Base-by-base conservation (phyloP, 2,797 vertebrate genomes). In the Anomalospiza imberbis region DNA sequence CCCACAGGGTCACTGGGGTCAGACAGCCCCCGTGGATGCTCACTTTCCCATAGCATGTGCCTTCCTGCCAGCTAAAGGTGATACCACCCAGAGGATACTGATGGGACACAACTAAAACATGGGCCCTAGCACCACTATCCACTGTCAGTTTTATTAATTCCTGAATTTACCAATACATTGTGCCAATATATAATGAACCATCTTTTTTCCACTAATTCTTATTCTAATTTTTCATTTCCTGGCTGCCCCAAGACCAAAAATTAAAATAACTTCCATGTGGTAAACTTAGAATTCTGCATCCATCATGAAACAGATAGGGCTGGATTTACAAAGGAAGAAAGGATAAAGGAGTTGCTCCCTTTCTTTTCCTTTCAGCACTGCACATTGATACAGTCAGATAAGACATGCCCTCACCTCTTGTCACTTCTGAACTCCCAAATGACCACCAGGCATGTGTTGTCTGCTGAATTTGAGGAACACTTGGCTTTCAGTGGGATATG, bases 141-240 rank as follows among this genome's bases (percentile, higher is more conserved):
- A 22, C 31, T 72, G 36, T 13, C 34, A 51, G 12, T 60, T 79
- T 34, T 53, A 80, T 12, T 36, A 55, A 80, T 67, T 74, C 13
- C 44, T 42, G 18, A 76, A 55, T 53, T 73, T 70, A 66, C 6
- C 29, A 36, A 60, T 24, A 73, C 5, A 63, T 15, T 31, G 24
- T 0, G 0, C 42, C 53, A 74, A 45, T 32, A 77, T 21, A 42
- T 20, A 67, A 48, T 0, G 0, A 78, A 65, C 17, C 2, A 2
- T 32, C 40, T 13, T 71, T 80, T 89, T 21, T 0, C n/a, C 25
- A 34, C 14, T 48, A 45, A 73, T 44, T 50, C n/a, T 31, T 65
- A 42, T 4, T 28, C 50, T 62, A 28, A 13, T 16, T 79, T 82
- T 88, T 83, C 22, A 22, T 50, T 71, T 80, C 25, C 32, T 80